These are phyloP conservation scores for Hippocampus guttulatus DNA, from an alignment of 2,113 vertebrate species.

Conservation along the genomic window DNA sequence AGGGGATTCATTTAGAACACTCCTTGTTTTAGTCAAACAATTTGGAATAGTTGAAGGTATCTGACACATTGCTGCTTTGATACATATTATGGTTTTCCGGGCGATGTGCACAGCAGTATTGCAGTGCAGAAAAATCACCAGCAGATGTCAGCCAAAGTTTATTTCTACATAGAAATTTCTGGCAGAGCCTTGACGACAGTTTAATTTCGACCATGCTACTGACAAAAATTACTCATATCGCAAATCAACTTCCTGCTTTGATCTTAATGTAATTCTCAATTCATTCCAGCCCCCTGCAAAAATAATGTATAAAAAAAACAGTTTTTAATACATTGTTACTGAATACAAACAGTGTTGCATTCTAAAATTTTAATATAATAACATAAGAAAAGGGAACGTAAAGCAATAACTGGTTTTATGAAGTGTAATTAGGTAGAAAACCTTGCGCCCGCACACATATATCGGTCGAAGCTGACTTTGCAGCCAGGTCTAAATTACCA, in stretches of 20 bases:
- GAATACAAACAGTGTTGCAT: neutral
- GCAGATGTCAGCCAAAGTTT: constrained; percentile 43
- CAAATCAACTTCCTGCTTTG: neutral
- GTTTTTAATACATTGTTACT: neutral
- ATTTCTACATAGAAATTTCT: neutral
- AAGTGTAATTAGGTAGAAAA: neutral
- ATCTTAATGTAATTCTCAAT: neutral
- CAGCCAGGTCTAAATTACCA: constrained; percentile 71
- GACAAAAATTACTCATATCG: neutral
- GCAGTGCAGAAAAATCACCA: constrained; percentile 40
- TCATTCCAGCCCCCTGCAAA: neutral
- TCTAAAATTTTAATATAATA: neutral
- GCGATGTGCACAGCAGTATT: neutral
- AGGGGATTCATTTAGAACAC: neutral
- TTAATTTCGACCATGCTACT: neutral
- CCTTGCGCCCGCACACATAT: neutral
- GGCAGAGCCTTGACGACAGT: neutral
- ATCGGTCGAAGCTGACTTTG: neutral
- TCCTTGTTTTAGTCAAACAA: neutral
- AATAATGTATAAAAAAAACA: neutral
- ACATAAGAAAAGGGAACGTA: neutral
- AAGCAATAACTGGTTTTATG: neutral
- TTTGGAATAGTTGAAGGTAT: neutral
- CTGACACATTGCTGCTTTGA: neutral
- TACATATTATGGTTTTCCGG: neutral